A percentile compares a stretch with the other conserved stretches of the same genome.
phyloP scores from a whole-genome alignment of 1,140 invertebrate species.

The Periplaneta americana region DNA sequence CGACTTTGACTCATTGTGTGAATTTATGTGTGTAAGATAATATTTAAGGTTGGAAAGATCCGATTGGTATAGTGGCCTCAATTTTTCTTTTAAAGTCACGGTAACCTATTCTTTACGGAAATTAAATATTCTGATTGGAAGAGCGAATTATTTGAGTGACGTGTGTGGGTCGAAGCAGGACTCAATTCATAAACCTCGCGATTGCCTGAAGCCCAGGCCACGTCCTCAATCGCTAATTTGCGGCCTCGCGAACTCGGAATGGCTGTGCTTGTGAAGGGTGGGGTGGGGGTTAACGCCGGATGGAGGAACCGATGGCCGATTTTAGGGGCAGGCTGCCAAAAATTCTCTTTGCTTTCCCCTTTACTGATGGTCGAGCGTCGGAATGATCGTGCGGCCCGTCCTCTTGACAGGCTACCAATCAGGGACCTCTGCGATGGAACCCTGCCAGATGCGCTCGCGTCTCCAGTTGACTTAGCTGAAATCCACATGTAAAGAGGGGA shows the following conservation, averaged over 20 bases:
- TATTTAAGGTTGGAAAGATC: too few species aligned
- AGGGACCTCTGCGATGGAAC: background rate
- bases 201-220: background rate
- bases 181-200: background rate
- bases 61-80: too few species aligned
- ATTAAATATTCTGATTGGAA: too few species aligned
- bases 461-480: background rate
- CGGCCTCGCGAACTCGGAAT: background rate
- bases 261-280: background rate
- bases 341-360: background rate
- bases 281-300: too few species aligned
- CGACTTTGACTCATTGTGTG: too few species aligned
- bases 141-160: too few species aligned
- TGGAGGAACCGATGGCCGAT: background rate
- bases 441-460: background rate
- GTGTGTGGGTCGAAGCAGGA: too few species aligned
- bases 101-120: too few species aligned
- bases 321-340: background rate
- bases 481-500: background rate
- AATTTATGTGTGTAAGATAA: too few species aligned
- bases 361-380: background rate
- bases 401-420: background rate
- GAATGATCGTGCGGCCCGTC: background rate
- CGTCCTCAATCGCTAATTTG: background rate
- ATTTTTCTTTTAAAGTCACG: too few species aligned